Percentiles rank a stretch among this genome's conserved stretches.
Conservation (phyloP, 2,888 invertebrate genomes). For the Alcis repandata region DNA sequence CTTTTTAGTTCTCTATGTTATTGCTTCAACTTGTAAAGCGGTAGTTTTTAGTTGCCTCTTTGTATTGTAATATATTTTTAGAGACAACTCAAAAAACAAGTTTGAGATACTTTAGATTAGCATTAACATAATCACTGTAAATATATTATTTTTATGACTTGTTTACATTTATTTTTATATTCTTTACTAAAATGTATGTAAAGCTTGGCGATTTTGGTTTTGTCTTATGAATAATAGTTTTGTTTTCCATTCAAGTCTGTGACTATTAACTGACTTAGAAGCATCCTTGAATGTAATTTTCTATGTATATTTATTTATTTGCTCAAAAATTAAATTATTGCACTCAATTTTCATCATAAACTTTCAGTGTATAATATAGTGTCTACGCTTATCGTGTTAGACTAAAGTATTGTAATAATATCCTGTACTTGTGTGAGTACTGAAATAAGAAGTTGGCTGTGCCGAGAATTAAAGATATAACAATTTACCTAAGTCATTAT, state of each 20-base stretch:
- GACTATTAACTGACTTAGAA: constrained; percentile 31
- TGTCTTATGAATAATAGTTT: constrained; percentile 59
- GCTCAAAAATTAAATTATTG: constrained; percentile 47
- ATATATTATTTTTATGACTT: constrained; percentile 63
- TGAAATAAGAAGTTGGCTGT: constrained; percentile 78
- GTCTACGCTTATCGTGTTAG: constrained; percentile 42
- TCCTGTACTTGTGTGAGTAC: constrained; percentile 63
- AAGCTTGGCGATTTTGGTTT: constrained; percentile 68
- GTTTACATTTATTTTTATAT: constrained; percentile 68
- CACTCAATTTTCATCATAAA: constrained; percentile 42
- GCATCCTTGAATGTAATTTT: constrained; percentile 42
- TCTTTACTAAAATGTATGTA: constrained; percentile 73
- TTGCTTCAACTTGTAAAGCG: constrained; percentile 8
- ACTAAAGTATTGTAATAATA: constrained; percentile 63
- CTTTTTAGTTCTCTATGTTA: not conserved
- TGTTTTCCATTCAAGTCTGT: constrained; percentile 45
- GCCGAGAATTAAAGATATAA: constrained; percentile 62
- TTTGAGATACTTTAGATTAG: constrained; percentile 57
- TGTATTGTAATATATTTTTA: constrained; percentile 50
- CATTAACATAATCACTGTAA: constrained; percentile 70
- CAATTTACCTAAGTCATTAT: constrained; percentile 30
- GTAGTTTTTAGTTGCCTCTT: constrained; percentile 48
- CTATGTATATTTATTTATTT: constrained; percentile 41
- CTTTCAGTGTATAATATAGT: constrained; percentile 45
- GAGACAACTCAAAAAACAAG: constrained; percentile 33